Percentiles rank a stretch among this genome's conserved stretches.
These are phyloP conservation scores for Chelidonichthys spinosus DNA, from an alignment of 2,797 vertebrate genomes.

Conservation along the genomic window DNA sequence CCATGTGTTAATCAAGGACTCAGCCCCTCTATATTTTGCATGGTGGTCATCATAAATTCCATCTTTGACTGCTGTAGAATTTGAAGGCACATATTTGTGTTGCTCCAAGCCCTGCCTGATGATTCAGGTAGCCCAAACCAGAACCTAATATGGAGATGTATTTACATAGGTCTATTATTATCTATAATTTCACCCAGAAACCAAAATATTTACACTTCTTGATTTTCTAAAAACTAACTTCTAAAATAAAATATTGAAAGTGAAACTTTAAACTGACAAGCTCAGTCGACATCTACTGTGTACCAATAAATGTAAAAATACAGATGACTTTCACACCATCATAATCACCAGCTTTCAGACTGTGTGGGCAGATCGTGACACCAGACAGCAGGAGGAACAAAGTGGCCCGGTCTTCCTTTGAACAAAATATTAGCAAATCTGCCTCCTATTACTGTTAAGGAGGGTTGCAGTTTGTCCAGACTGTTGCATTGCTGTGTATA, in stretches of 20 bases:
- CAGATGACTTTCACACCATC: neutral
- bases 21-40: too few species aligned
- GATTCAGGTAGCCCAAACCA: neutral
- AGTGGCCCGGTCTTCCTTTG: neutral
- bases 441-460: neutral
- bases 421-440: neutral
- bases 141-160: conserved; percentile 3
- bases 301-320: conserved; percentile 14
- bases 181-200: neutral
- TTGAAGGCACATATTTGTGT: neutral
- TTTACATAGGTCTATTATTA: conserved; percentile 9
- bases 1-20: neutral
- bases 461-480: neutral
- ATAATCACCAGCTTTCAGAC: neutral
- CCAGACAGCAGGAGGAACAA: neutral
- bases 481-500: neutral
- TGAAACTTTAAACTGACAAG: neutral
- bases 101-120: neutral
- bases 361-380: conserved; percentile 2
- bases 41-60: neutral
- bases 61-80: conserved; percentile 16
- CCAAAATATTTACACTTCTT: neutral
- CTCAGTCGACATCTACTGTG: neutral
- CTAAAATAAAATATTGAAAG: neutral
- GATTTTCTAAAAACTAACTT: conserved; percentile 1